Evolutionary conservation across 92 coral and sea anemone genomes (phyloP), one percentile per base, ranked within the genome.

Genomic region (Epizoanthus ramosus): DNA sequence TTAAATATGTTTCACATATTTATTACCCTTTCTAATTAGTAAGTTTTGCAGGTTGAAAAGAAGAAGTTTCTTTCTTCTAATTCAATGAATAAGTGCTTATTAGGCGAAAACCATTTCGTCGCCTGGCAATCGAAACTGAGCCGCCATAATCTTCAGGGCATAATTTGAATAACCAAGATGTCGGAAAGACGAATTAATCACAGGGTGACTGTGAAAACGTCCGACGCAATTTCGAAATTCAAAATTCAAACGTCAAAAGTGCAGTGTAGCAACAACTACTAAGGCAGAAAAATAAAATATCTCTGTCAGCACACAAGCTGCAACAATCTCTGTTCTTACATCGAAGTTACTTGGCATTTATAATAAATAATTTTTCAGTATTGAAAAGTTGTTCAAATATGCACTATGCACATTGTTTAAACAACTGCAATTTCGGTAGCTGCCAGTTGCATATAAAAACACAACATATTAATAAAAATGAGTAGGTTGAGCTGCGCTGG

Each of bases 1-100:
- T 17, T 57, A 59, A 5, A 12, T 9, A 13, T 33, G 54, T 50
- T 50, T 50, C 54, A 9, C 54, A 50, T 50, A 50, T 50, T 50
- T 50, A 21, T 39, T 43, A 21, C 24, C 52, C 14, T 4, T 13
- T 6, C 58, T 59, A 39, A 22, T 41, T 77, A 61, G 22, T 10
- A 56, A 33, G 68, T 37, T 57, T 3, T 37, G 15, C 31, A 21
- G 70, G 57, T 54, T 2, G 37, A 57, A 25, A n/a, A 18, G 24
- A 15, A 60, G 21, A 16, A 19, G 19, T 77, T 13, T n/a, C n/a
- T 18, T 35, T 75, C n/a, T 8, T 16, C 54, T 53, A 58, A 8
- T 3, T 31, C 31, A 15, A 37, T 58, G 81, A 76, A 63, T 63
- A 60, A 1, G 70, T 77, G 69, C 82, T 61, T 56, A 61, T 60